Conservation (phyloP, 2,113 vertebrate genomes). For the Amphilophus citrinellus region DNA sequence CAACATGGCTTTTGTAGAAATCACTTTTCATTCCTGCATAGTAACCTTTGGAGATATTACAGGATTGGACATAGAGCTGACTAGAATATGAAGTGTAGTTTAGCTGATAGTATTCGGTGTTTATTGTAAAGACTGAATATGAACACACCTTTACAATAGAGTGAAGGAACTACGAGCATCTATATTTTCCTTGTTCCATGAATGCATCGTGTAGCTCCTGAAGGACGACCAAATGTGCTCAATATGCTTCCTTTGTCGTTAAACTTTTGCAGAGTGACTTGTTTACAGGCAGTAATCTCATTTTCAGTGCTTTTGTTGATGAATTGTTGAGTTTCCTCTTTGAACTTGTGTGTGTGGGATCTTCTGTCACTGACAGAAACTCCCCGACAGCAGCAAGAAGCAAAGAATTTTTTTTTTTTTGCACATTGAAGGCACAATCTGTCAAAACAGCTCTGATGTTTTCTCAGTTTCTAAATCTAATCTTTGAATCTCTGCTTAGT, state of each 20-base stretch:
- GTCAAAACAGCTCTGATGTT: background rate
- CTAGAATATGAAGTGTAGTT: background rate
- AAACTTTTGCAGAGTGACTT: background rate
- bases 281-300: background rate
- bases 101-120: background rate
- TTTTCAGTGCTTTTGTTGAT: background rate
- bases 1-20: background rate
- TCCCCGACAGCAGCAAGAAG: background rate
- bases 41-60: rapidly evolving
- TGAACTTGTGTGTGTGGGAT: background rate
- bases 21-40: background rate
- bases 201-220: background rate
- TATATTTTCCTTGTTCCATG: background rate
- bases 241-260: background rate
- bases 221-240: background rate
- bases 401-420: background rate
- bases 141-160: background rate
- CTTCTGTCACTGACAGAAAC: background rate
- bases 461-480: background rate
- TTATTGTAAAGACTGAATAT: background rate
- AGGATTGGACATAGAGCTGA: background rate
- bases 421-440: background rate
- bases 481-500: background rate
- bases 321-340: background rate
- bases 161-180: background rate